A percentile compares a stretch with the other conserved stretches of the same genome.
These are phyloP conservation scores for Gonioctena quinquepunctata DNA, from an alignment of 1,140 invertebrate species.

Conservation along the genomic window DNA sequence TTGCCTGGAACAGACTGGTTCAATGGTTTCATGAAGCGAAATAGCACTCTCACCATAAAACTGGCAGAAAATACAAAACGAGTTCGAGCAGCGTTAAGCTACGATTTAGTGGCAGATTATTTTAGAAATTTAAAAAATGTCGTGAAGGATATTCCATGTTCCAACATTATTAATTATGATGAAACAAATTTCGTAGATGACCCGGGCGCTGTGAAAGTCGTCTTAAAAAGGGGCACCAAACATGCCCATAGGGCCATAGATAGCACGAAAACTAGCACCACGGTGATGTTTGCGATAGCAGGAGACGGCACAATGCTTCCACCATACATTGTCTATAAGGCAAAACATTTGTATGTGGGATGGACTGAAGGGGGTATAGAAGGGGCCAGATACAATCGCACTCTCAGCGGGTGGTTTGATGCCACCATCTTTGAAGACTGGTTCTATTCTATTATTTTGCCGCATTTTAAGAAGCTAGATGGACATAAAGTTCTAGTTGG, in stretches of 20 bases:
- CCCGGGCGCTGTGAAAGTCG: conserved; percentile 43
- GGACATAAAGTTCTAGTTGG: conserved; percentile 45
- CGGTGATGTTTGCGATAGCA: conserved; percentile 25
- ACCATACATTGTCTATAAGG: conserved; percentile 47
- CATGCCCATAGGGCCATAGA: conserved; percentile 25
- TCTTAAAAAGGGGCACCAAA: conserved; percentile 20
- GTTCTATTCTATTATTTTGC: conserved; percentile 42
- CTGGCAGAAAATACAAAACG: conserved; percentile 44
- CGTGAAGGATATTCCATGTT: conserved; percentile 38
- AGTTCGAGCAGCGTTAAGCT: conserved; percentile 30
- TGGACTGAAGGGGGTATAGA: conserved; percentile 51
- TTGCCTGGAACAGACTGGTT: conserved; percentile 44
- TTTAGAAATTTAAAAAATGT: conserved; percentile 36
- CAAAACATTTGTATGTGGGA: conserved; percentile 44
- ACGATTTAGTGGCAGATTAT: conserved; percentile 35
- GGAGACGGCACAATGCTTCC: conserved; percentile 14
- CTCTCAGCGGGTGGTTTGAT: conserved; percentile 51
- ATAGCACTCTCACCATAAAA: conserved; percentile 22
- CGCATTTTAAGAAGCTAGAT: conserved; percentile 33
- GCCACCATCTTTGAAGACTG: conserved; percentile 49
- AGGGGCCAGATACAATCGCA: conserved; percentile 48
- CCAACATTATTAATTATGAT: conserved; percentile 52
- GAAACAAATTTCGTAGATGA: conserved; percentile 57
- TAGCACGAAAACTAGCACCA: conserved; percentile 17
- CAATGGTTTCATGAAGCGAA: conserved; percentile 36